These are phyloP conservation scores for Lobophora halterata DNA, from an alignment of 2,888 invertebrate species.

Conservation along the genomic window DNA sequence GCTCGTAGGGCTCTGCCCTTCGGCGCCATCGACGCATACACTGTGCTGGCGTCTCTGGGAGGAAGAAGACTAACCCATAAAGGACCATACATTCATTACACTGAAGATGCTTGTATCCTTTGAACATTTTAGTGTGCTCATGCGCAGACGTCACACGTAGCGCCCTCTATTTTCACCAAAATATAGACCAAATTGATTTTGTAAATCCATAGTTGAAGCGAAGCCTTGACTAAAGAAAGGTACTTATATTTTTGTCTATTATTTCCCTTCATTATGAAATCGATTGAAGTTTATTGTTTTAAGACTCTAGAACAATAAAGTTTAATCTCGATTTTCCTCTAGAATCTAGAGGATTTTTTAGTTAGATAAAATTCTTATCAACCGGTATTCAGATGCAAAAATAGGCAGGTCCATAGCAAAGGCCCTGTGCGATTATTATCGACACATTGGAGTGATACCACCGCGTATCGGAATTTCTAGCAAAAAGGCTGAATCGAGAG, in stretches of 20 bases:
- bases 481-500: slow-evolving; percentile 60
- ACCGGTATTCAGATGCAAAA: slow-evolving; percentile 50
- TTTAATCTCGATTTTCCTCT: too few relatives aligned
- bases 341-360: too few relatives aligned
- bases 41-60: slow-evolving; percentile 93
- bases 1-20: slow-evolving; percentile 91
- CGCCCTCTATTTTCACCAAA: not conserved
- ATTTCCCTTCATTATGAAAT: too few relatives aligned
- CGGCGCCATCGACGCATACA: slow-evolving; percentile 90
- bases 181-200: too few relatives aligned
- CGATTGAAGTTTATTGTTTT: too few relatives aligned
- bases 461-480: slow-evolving; percentile 63
- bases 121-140: slow-evolving; percentile 22
- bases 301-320: too few relatives aligned
- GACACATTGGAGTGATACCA: slow-evolving; percentile 78
- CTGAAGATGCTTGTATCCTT: slow-evolving; percentile 97
- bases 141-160: not conserved
- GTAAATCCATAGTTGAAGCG: too few relatives aligned
- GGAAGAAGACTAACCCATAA: slow-evolving; percentile 89
- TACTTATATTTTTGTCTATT: too few relatives aligned
- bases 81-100: slow-evolving; percentile 90
- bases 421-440: slow-evolving; percentile 80
- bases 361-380: slow-evolving; percentile 13
- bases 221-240: too few relatives aligned
- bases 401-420: slow-evolving; percentile 75